Percentiles rank a stretch among this genome's conserved stretches.
Evolutionary conservation across 2,113 vertebrate species (phyloP).

Genomic region (Todiramphus chloris): DNA sequence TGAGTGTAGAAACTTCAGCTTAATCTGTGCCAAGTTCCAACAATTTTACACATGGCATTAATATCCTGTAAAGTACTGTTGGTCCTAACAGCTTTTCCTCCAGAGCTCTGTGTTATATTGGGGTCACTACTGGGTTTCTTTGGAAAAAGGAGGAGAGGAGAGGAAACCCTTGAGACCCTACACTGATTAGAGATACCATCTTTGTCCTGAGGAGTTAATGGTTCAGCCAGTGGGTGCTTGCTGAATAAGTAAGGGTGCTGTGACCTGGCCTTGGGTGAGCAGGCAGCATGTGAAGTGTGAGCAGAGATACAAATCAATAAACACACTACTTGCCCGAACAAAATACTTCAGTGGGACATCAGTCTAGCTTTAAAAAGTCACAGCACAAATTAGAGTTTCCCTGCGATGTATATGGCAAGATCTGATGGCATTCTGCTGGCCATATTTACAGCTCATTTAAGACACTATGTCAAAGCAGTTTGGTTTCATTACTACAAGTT

Average conservation of each 20-base stretch:
- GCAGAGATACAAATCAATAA: constrained; percentile 49
- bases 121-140: background rate
- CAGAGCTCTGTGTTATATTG: background rate
- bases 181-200: background rate
- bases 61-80: background rate
- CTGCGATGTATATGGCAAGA: background rate
- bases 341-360: background rate
- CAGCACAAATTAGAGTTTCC: background rate
- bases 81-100: background rate
- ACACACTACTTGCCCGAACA: constrained; percentile 11
- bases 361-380: background rate
- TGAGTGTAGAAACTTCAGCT: background rate
- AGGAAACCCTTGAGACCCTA: background rate
- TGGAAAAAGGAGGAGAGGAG: background rate
- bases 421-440: background rate
- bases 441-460: background rate
- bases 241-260: background rate
- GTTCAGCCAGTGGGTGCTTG: background rate
- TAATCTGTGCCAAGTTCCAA: background rate
- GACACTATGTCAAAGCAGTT: background rate
- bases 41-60: background rate
- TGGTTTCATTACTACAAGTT: background rate
- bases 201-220: background rate
- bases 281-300: background rate
- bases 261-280: background rate